phyloP scores from a whole-genome alignment of 2,113 vertebrate species.

The Calidris pygmaea region DNA sequence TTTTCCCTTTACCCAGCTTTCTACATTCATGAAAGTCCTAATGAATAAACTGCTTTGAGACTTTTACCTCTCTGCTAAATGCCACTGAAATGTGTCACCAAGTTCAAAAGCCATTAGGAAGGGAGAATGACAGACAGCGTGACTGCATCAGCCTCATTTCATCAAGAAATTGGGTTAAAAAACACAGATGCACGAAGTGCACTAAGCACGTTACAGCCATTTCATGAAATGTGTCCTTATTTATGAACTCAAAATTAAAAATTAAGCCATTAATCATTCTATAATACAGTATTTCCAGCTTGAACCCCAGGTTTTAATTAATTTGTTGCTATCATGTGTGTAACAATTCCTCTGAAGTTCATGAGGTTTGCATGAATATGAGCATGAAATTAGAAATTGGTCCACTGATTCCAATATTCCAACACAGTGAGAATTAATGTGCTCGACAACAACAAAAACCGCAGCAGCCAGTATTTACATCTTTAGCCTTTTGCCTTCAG shows the following conservation, averaged over 20 bases:
- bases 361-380: background rate
- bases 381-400: background rate
- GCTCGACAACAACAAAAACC: background rate
- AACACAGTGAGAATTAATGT: background rate
- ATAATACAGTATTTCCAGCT: background rate
- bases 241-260: background rate
- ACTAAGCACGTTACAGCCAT: background rate
- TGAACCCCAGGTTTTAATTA: background rate
- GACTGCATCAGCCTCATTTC: background rate
- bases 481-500: background rate
- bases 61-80: background rate
- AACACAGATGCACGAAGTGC: background rate
- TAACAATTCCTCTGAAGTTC: background rate
- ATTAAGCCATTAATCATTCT: background rate
- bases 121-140: background rate
- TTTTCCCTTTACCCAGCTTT: background rate
- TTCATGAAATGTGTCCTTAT: background rate
- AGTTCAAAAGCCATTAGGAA: background rate
- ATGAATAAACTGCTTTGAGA: background rate
- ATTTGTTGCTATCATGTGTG: background rate
- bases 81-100: background rate
- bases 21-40: background rate
- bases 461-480: background rate
- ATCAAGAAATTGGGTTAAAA: background rate
- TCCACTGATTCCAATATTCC: background rate